Base-by-base conservation (phyloP, 2,888 invertebrate species). In the Tuta absoluta region DNA sequence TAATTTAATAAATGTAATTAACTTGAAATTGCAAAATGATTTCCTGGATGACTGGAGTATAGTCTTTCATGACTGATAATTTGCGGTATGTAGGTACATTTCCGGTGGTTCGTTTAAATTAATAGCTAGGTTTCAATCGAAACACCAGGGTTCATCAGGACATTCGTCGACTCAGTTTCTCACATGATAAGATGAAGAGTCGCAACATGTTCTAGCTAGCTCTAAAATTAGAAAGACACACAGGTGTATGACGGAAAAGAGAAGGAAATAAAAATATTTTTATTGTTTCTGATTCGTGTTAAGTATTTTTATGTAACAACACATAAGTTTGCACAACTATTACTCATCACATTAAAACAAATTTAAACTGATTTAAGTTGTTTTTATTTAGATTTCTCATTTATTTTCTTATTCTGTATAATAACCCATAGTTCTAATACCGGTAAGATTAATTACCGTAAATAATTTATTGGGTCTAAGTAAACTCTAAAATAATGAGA, bases 51-150 rank as follows among this genome's bases (percentile, higher is more conserved):
- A 41, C 41, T 41, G 41, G 41, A 41, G 41, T 41, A 41, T 41
- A 12, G 33, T 19, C 77, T 75, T 73, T 75, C 77, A 78, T 77
- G 75, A 77, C 77, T 75, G 76, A 79, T 84, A 82, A 85, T 84
- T 85, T 49, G 82, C 79, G 75, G 72, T 74, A 76, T 76, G 68
- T 74, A 76, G 76, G 68, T 75, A 19, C 73, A 74, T 78, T 73
- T 75, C 72, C 74, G 69, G 70, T 70, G 70, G 70, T 63, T 62
- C 57, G 64, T 70, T 65, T 67, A 70, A 73, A 75, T 74, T 72
- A 74, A 73, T 72, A 60, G 12, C 28, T 28, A 56, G 72, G 68
- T 68, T 72, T 67, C 51, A 53, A 60, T 60, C 63, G 41, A 2
- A 10, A 12, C n/a, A n/a, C n/a, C n/a, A n/a, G n/a, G n/a, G n/a